Evolutionary conservation across 1,140 invertebrate species (phyloP).

Genomic region (Cotesia typhae): DNA sequence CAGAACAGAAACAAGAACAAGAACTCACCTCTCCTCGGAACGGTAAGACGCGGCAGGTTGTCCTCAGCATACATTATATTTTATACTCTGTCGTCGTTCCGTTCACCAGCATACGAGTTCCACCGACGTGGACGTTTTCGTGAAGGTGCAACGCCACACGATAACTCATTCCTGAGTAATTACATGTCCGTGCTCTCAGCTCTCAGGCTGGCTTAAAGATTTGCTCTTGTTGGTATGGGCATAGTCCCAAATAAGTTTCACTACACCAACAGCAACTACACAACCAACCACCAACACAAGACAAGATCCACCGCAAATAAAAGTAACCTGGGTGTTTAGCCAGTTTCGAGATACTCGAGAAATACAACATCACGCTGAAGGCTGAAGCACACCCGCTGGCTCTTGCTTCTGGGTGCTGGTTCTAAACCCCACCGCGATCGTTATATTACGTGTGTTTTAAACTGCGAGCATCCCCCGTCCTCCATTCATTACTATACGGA

Average conservation of each 20-base stretch:
- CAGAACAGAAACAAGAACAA: background rate
- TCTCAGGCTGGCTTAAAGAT: constrained; percentile 1
- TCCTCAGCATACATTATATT: constrained; percentile 2
- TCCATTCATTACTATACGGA: constrained; percentile 42
- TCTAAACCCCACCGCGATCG: constrained; percentile 31
- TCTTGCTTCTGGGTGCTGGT: background rate
- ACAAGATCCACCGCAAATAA: background rate
- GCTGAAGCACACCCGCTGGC: constrained; percentile 26
- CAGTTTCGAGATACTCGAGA: constrained; percentile 7
- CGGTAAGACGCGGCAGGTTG: background rate
- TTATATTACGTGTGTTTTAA: constrained; percentile 37
- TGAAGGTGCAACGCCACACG: constrained; percentile 23
- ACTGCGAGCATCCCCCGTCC: constrained; percentile 24
- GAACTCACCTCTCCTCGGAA: background rate
- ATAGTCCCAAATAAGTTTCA: no score
- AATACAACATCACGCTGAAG: background rate
- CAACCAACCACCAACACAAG: background rate
- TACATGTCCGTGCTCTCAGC: constrained; percentile 40
- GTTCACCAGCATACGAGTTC: background rate
- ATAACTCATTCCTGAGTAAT: constrained; percentile 57
- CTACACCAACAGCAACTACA: background rate
- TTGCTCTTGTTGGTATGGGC: background rate
- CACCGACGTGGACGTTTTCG: constrained; percentile 13
- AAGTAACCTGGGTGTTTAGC: constrained; percentile 28
- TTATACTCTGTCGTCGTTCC: background rate